Percentiles rank a stretch among this genome's conserved stretches.
These are phyloP conservation scores for Laticauda laticaudata DNA, from an alignment of 2,113 vertebrate genomes.

Conservation along the genomic window DNA sequence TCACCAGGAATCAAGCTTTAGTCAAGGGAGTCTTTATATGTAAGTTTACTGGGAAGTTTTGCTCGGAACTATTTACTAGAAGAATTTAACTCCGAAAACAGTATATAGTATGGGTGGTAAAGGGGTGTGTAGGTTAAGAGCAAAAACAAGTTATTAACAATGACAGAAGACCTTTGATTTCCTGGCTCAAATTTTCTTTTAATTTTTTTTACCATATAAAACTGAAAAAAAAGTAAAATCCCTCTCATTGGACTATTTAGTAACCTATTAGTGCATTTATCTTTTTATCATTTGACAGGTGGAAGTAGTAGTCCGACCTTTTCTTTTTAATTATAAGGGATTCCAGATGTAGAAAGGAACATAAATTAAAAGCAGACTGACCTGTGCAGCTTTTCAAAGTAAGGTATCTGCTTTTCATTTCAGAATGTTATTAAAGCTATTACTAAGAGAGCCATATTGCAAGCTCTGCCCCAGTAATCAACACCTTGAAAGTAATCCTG, in stretches of 20 bases:
- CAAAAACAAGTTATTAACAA: slow-evolving; percentile 72
- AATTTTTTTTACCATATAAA: slow-evolving; percentile 69
- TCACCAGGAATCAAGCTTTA: background rate
- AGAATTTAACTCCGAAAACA: slow-evolving; percentile 30
- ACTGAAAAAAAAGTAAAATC: slow-evolving; percentile 66
- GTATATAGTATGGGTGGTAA: slow-evolving; percentile 40
- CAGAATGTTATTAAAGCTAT: slow-evolving; percentile 98
- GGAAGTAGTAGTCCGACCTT: slow-evolving; percentile 97
- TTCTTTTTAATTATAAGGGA: slow-evolving; percentile 99
- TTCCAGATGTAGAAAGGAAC: slow-evolving; percentile 96
- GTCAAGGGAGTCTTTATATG: background rate
- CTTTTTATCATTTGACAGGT: slow-evolving; percentile 99
- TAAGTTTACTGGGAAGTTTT: background rate
- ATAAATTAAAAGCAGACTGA: slow-evolving; percentile 98
- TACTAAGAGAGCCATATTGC: slow-evolving; percentile 94
- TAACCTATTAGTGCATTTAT: slow-evolving; percentile 98
- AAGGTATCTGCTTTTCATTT: slow-evolving; percentile 99
- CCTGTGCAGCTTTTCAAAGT: slow-evolving; percentile 96
- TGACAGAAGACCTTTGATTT: slow-evolving; percentile 75
- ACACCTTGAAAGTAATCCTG: slow-evolving; percentile 98
- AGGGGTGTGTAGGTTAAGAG: slow-evolving; percentile 67
- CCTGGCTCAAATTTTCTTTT: slow-evolving; percentile 72
- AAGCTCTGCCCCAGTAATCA: slow-evolving; percentile 92
- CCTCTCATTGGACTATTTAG: slow-evolving; percentile 80
- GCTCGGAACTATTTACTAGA: background rate